A percentile compares a stretch with the other conserved stretches of the same genome.
These are phyloP conservation scores for Sebastes alutus DNA, from an alignment of 2,797 vertebrate genomes.

Conservation along the genomic window DNA sequence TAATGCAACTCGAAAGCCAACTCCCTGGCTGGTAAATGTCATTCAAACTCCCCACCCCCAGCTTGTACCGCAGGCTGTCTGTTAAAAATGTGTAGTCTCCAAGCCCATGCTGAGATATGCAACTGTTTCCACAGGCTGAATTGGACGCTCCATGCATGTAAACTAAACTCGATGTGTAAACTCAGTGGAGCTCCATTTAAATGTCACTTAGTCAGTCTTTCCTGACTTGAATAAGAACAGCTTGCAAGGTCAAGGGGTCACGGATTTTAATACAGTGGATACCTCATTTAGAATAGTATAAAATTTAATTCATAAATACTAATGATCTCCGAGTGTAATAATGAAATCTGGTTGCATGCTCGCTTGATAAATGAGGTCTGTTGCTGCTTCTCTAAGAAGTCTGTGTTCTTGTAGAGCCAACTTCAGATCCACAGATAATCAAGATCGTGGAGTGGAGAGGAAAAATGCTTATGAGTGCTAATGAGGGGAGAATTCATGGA, in stretches of 20 bases:
- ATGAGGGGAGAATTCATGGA: conserved; percentile 61
- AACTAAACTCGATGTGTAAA: not conserved
- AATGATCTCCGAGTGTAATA: conserved; percentile 25
- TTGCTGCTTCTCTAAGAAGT: conserved; percentile 19
- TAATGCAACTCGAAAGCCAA: not conserved
- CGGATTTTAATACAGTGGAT: conserved; percentile 1
- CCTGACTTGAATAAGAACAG: conserved; percentile 8
- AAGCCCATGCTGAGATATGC: not conserved
- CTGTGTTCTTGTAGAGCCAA: conserved; percentile 26
- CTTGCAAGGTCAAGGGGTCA: conserved; percentile 4
- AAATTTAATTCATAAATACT: conserved; percentile 3
- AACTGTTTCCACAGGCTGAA: not conserved
- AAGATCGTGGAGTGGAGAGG: conserved; percentile 53
- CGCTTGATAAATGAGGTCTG: conserved; percentile 38
- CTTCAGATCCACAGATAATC: conserved; percentile 54
- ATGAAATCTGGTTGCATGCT: conserved; percentile 19
- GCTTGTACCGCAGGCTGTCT: not conserved
- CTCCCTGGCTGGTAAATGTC: not conserved
- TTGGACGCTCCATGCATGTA: not conserved
- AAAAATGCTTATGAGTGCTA: conserved; percentile 62
- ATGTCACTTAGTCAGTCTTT: not conserved
- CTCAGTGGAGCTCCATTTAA: not conserved
- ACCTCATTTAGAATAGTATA: not conserved
- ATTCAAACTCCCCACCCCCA: not conserved
- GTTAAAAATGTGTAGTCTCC: not conserved